phyloP scores from a whole-genome alignment of 2,888 invertebrate genomes.

The Atethmia centrago region DNA sequence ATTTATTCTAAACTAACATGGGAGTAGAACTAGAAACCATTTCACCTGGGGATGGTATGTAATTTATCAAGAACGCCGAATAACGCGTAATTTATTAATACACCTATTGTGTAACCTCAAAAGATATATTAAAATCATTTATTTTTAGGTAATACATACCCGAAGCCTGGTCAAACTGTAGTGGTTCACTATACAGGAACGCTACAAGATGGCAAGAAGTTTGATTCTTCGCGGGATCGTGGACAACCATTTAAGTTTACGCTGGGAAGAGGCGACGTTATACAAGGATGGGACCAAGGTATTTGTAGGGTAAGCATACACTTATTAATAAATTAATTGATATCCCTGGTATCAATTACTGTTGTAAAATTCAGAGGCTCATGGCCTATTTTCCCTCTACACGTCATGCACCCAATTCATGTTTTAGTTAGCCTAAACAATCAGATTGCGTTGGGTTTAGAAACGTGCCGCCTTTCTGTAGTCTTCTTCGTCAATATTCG shows the following conservation, averaged over 20 bases:
- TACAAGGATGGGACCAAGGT: conserved; percentile 99
- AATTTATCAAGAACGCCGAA: conserved; percentile 23
- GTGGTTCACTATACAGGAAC: conserved; percentile 99
- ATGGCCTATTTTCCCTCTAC: not conserved
- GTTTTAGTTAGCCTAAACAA: not conserved
- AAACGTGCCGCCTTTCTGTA: no score
- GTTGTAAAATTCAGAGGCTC: not conserved
- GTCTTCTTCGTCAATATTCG: not conserved
- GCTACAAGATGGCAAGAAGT: conserved; percentile 96
- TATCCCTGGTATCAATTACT: not conserved
- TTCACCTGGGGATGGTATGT: conserved; percentile 84
- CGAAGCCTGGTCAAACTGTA: conserved; percentile 98
- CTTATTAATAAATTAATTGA: not conserved
- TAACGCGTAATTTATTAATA: no score
- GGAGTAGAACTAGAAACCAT: conserved; percentile 86
- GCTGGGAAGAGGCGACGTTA: conserved; percentile 99
- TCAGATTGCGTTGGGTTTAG: no score
- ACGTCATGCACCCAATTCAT: not conserved
- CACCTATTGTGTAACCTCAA: conserved; percentile 64
- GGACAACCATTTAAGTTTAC: conserved; percentile 98
- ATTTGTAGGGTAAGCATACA: conserved; percentile 93
- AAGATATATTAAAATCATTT: conserved; percentile 5
- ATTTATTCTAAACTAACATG: conserved; percentile 70
- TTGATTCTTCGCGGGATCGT: conserved; percentile 99
- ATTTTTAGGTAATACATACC: conserved; percentile 95